Evolutionary conservation across 2,113 vertebrate genomes (phyloP).

Genomic region (Chaetura pelagica): DNA sequence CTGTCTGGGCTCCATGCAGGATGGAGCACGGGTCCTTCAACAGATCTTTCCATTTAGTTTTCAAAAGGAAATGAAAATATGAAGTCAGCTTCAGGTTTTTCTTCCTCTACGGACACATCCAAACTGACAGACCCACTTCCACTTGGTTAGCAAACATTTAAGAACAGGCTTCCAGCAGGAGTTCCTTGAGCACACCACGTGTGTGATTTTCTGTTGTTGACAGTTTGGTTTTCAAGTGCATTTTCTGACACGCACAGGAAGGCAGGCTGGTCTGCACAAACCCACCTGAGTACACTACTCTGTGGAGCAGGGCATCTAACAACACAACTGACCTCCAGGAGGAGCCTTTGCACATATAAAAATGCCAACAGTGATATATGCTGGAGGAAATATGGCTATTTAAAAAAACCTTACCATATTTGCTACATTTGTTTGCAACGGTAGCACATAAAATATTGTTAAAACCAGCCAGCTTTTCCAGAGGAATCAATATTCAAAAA

Average conservation of each 20-base stretch:
- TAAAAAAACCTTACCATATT: neutral
- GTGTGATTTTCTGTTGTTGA: neutral
- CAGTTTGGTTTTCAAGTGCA: neutral
- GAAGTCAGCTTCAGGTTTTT: neutral
- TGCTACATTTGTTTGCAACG: neutral
- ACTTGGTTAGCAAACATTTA: neutral
- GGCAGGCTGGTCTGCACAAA: neutral
- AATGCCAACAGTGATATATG: neutral
- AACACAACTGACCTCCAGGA: slow-evolving; percentile 62
- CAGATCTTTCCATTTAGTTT: neutral
- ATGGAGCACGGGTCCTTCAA: neutral
- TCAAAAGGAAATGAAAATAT: neutral
- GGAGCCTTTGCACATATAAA: slow-evolving; percentile 59
- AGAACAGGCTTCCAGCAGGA: neutral
- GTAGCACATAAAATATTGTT: neutral
- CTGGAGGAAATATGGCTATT: neutral
- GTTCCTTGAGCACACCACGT: neutral
- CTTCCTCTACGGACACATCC: neutral
- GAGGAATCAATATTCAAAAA: neutral
- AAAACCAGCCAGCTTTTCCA: neutral
- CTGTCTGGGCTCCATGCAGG: neutral
- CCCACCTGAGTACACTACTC: neutral
- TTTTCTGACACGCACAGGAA: neutral
- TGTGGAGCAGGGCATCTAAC: neutral
- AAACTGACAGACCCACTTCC: neutral